Conservation (phyloP, 2,113 vertebrate genomes). For the Dasyurus viverrinus region DNA sequence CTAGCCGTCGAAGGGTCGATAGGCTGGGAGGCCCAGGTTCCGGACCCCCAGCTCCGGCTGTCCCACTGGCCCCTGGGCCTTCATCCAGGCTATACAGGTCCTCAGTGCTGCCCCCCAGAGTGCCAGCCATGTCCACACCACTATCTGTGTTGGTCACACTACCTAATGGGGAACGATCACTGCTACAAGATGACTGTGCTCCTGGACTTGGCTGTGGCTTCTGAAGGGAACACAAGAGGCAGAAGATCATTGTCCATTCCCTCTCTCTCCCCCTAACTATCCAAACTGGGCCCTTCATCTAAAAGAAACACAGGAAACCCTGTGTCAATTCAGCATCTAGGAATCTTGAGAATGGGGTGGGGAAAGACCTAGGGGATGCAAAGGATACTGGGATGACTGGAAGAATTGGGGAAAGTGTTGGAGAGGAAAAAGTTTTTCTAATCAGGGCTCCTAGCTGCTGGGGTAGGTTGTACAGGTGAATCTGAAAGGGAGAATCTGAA, state of each 20-base stretch:
- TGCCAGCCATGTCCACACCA: conserved; percentile 96
- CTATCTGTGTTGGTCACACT: conserved; percentile 98
- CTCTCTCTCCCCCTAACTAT: background rate
- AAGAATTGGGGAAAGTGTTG: background rate
- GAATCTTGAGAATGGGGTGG: background rate
- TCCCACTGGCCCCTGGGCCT: conserved; percentile 77
- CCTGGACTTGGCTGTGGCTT: conserved; percentile 96
- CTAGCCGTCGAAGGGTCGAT: conserved; percentile 93
- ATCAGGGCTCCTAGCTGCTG: background rate
- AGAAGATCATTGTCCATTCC: background rate
- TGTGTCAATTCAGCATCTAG: background rate
- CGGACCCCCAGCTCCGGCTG: conserved; percentile 82
- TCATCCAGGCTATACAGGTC: conserved; percentile 95
- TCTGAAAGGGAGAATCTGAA: background rate
- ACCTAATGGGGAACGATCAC: conserved; percentile 94
- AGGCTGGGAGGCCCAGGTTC: conserved; percentile 69
- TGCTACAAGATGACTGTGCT: conserved; percentile 97
- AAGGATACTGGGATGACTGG: background rate
- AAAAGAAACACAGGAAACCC: background rate
- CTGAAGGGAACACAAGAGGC: conserved; percentile 77
- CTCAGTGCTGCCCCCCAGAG: conserved; percentile 93
- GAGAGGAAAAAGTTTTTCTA: background rate
- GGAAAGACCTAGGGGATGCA: background rate
- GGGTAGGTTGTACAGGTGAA: background rate
- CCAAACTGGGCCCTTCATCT: background rate